These are phyloP conservation scores for Babylonia areolata DNA, from an alignment of 1,140 invertebrate species.

Conservation along the genomic window DNA sequence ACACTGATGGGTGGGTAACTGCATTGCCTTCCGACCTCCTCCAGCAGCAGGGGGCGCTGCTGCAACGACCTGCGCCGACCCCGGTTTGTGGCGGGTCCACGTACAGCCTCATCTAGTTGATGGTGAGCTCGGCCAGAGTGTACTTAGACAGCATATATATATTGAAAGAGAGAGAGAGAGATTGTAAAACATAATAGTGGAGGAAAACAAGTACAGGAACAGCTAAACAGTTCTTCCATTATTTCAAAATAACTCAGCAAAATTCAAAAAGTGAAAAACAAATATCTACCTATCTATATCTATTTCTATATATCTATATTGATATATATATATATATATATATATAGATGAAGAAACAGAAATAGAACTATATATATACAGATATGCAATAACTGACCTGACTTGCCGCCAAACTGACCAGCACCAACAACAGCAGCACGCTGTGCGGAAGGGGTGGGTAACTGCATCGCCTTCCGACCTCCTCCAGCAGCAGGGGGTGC, in stretches of 20 bases:
- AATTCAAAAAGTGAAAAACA: no score
- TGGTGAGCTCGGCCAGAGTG: slow-evolving; percentile 75
- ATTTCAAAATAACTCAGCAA: no score
- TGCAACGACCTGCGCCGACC: slow-evolving; percentile 50
- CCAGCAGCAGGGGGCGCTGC: slow-evolving; percentile 46
- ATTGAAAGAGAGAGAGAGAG: no score
- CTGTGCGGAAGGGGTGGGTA: slow-evolving; percentile 46
- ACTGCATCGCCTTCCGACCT: slow-evolving; percentile 57
- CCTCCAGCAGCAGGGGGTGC: slow-evolving; percentile 48
- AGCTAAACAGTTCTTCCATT: no score
- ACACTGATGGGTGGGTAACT: slow-evolving; percentile 52
- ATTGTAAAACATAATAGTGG: no score
- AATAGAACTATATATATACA: no score
- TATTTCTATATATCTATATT: no score
- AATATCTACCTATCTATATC: no score
- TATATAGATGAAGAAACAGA: no score
- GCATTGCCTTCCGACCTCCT: slow-evolving; percentile 57
- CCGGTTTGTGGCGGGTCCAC: slow-evolving; percentile 68
- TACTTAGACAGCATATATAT: slow-evolving; percentile 75
- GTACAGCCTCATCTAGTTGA: slow-evolving; percentile 74
- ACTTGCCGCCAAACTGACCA: slow-evolving; percentile 8
- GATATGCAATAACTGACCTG: slow-evolving; percentile 5
- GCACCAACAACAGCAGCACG: slow-evolving; percentile 13
- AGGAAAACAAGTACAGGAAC: no score
- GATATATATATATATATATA: no score